These are phyloP conservation scores for Pseudomugil tenellus DNA, from an alignment of 2,797 vertebrate species.

Conservation along the genomic window DNA sequence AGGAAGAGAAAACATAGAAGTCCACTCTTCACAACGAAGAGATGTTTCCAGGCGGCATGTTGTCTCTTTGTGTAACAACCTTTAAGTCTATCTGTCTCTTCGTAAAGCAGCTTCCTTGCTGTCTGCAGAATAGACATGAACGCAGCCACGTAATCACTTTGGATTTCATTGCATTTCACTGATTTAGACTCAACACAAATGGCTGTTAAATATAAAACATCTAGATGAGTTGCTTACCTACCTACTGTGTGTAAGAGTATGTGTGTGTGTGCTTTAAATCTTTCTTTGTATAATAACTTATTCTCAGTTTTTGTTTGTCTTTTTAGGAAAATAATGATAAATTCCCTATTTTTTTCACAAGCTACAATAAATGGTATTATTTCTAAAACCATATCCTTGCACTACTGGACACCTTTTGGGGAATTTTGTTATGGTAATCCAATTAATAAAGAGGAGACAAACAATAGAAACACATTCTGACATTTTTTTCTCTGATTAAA, in stretches of 20 bases:
- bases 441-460: constrained; percentile 14
- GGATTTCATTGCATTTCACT: constrained; percentile 25
- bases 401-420: constrained; percentile 75
- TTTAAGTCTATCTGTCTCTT: constrained; percentile 28
- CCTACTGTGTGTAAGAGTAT: constrained; percentile 16
- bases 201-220: neutral
- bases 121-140: constrained; percentile 15
- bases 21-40: constrained; percentile 43
- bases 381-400: constrained; percentile 76
- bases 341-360: constrained; percentile 44
- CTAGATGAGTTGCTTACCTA: neutral
- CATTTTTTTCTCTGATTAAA: neutral
- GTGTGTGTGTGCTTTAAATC: constrained; percentile 18
- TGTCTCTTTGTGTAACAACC: constrained; percentile 32
- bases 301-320: constrained; percentile 63
- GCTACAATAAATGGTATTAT: constrained; percentile 58
- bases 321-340: constrained; percentile 51
- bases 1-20: constrained; percentile 24
- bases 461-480: neutral
- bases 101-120: neutral
- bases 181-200: constrained; percentile 21
- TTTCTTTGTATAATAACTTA: constrained; percentile 76
- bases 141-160: constrained; percentile 34
- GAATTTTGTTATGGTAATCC: constrained; percentile 55
- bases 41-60: constrained; percentile 19